A percentile compares a stretch with the other conserved stretches of the same genome.
phyloP scores from a whole-genome alignment of 2,888 invertebrate species.

The Pasiphila rectangulata region DNA sequence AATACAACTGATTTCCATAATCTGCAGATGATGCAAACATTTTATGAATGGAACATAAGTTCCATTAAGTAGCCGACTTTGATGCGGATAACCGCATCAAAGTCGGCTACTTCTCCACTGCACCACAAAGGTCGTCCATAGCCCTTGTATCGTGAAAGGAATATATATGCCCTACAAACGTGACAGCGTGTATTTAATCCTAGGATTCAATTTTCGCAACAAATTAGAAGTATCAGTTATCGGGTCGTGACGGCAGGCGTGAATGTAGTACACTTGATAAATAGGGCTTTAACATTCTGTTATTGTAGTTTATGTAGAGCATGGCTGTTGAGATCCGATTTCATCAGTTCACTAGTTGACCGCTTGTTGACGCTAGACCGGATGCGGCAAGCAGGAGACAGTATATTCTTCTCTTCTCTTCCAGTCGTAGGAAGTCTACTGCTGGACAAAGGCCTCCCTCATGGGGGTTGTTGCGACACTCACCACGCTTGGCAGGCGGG shows the following conservation, averaged over 20 bases:
- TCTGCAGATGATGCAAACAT: no score
- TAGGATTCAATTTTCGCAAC: constrained; percentile 25
- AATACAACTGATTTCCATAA: no score
- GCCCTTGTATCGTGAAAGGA: constrained; percentile 9
- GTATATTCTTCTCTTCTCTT: no score
- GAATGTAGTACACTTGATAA: constrained; percentile 6
- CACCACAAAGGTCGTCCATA: constrained; percentile 2
- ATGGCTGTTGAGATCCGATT: not conserved
- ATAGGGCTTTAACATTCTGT: not conserved
- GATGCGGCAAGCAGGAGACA: no score
- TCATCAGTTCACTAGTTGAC: no score
- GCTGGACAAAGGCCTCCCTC: no score
- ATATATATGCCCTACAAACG: constrained; percentile 13
- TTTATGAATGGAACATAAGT: no score
- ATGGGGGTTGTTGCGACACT: no score
- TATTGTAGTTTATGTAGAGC: not conserved
- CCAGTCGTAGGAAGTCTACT: no score
- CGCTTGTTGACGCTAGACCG: no score
- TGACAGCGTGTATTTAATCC: not conserved
- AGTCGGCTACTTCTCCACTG: not conserved
- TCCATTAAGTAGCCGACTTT: no score
- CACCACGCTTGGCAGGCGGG: no score
- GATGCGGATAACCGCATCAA: not conserved
- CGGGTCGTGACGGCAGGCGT: constrained; percentile 30
- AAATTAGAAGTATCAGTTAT: constrained; percentile 32